Base-by-base conservation (phyloP, 2,797 vertebrate species). In the Squalus acanthias region DNA sequence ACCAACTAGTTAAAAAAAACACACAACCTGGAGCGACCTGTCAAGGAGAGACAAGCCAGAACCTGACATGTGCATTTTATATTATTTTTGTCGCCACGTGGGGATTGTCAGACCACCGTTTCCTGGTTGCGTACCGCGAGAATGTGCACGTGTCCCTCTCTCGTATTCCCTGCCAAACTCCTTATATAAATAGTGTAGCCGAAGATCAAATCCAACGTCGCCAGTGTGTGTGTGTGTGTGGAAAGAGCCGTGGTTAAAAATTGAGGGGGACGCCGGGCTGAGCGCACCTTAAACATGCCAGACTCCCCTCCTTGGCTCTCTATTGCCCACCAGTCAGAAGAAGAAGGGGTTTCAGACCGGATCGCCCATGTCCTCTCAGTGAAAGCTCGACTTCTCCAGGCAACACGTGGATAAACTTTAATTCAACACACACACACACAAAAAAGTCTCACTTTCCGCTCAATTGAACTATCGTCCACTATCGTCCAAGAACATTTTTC, bases 261-360 rank as follows among this genome's bases (percentile, higher is more conserved):
- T 92, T 33, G 92, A 79, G 67, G 50, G 96, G 46, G 29, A 93
- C 67, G 63, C 24, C 92, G 72, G 91, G 96, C 46, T 63, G 95
- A 63, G 50, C 96, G 96, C 96, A 96, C 96, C 96, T 97, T 96
- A 96, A 97, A 97, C 97, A 97, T 97, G 96, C 97, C 96, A 97
- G 96, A 96, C 96, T 96, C 82, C 91, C 46, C 96, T 96, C 96
- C 92, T 85, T 96, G 96, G 96, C 96, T 96, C 96, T 96, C 96
- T 96, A 2, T 26, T 20, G 69, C 7, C 65, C 97, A 96, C 96
- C 96, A 94, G 67, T 85, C 97, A 79, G 96, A 94, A 96, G 96
- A 96, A 79, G 96, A 95, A 96, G 96, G 96, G 91, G 60, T 96
- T 95, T 87, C 96, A 63, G 67, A 85, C 96, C 97, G 96, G 96